Conservation (phyloP, 2,113 vertebrate species). For the Mesoclemmys tuberculata region DNA sequence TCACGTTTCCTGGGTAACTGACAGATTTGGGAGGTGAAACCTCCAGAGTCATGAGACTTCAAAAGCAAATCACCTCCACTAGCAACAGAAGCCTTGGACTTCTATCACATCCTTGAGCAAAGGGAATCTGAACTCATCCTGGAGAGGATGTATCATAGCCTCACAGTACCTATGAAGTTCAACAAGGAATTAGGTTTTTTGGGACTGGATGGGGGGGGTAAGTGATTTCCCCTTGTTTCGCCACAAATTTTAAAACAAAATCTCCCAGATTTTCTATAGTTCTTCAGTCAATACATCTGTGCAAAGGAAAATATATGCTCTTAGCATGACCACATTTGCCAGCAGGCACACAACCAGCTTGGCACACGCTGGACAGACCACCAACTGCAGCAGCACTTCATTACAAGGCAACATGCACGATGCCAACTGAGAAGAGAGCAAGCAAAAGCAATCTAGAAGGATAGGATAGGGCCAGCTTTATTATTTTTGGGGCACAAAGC, state of each 20-base stretch:
- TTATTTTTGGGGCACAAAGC: neutral
- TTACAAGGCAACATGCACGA: neutral
- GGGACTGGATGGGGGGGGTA: neutral
- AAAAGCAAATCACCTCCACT: neutral
- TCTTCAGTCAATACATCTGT: conserved; percentile 46
- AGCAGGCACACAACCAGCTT: conserved; percentile 48
- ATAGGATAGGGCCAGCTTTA: neutral
- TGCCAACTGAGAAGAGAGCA: neutral
- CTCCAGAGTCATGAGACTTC: neutral
- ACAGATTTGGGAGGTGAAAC: neutral
- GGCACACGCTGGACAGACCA: neutral
- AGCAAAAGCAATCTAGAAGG: neutral
- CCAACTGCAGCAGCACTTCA: conserved; percentile 33
- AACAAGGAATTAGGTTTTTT: neutral
- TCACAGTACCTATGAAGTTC: neutral
- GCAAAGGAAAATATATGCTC: conserved; percentile 27
- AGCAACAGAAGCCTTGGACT: neutral
- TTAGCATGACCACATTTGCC: conserved; percentile 26
- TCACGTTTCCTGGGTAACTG: neutral
- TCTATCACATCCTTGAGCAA: neutral
- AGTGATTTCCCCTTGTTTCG: neutral
- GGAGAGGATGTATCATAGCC: neutral
- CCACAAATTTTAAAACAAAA: neutral
- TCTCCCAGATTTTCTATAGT: conserved; percentile 40
- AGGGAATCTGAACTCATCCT: neutral